Evolutionary conservation across 2,888 invertebrate species (phyloP).

Genomic region (Furcula furcula): DNA sequence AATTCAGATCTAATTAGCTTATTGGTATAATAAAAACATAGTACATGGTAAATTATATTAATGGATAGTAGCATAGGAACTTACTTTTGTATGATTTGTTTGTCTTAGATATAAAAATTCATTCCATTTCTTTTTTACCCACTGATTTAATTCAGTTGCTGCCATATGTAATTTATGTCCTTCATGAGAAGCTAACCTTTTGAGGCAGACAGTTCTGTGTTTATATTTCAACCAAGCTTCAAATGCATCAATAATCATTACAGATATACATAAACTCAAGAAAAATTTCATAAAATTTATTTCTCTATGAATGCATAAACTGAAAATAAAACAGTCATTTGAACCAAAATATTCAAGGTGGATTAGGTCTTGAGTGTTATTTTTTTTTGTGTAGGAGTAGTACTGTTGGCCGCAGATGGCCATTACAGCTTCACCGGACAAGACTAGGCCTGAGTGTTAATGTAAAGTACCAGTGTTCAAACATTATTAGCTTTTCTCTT

Average conservation of each 20-base stretch:
- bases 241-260: conserved; percentile 58
- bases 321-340: conserved; percentile 51
- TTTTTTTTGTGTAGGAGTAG: no score
- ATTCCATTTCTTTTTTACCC: conserved; percentile 46
- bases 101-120: conserved; percentile 59
- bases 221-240: conserved; percentile 71
- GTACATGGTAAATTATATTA: background rate
- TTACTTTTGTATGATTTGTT: conserved; percentile 70
- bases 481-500: no score
- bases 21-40: no score
- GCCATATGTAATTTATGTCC: conserved; percentile 40
- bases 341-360: no score
- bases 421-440: no score
- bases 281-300: conserved; percentile 55
- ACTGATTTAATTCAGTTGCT: conserved; percentile 33
- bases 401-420: no score
- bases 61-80: conserved; percentile 7
- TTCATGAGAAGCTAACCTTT: conserved; percentile 50
- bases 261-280: conserved; percentile 42
- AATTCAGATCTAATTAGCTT: no score
- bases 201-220: conserved; percentile 65
- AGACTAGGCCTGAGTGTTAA: no score
- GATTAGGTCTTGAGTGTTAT: no score
- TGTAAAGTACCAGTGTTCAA: no score
- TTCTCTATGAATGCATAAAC: conserved; percentile 55